Evolutionary conservation across 2,797 vertebrate genomes (phyloP).

Genomic region (Phrynocephalus forsythii): DNA sequence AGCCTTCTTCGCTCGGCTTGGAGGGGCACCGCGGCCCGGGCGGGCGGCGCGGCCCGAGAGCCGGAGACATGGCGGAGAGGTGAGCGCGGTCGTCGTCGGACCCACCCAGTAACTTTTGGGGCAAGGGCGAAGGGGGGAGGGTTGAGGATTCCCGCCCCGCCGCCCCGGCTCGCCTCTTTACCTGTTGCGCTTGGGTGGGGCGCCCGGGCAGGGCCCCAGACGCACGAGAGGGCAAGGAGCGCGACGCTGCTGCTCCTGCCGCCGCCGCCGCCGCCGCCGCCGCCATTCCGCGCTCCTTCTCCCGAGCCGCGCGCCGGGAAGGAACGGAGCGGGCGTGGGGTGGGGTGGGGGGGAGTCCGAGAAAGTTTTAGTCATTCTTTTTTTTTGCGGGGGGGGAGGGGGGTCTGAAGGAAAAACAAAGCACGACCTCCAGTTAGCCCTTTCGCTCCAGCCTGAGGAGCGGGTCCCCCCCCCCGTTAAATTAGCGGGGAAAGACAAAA

Average conservation of each 20-base stretch:
- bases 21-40: conserved; percentile 3
- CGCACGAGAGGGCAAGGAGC: not conserved
- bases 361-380: not conserved
- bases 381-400: too few species aligned
- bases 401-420: too few species aligned
- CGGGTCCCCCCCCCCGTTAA: not conserved
- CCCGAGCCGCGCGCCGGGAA: not conserved
- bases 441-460: not conserved
- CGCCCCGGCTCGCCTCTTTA: not conserved
- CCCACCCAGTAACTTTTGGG: not conserved
- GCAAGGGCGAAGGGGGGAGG: too few species aligned
- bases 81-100: conserved; percentile 1
- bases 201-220: conserved; percentile 21
- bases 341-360: not conserved
- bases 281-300: conserved; percentile 36
- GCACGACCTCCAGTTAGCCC: too few species aligned
- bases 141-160: too few species aligned
- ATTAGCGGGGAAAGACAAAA: not conserved
- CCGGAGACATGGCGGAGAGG: conserved; percentile 38
- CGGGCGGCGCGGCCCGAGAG: conserved; percentile 8
- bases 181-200: conserved; percentile 12
- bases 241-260: too few species aligned
- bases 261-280: not conserved
- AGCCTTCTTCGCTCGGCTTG: not conserved
- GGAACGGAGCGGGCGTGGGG: not conserved